Percentiles rank a stretch among this genome's conserved stretches.
These are phyloP conservation scores for Rhabdomys dilectus DNA, from an alignment of 2,113 vertebrate species.

Conservation along the genomic window DNA sequence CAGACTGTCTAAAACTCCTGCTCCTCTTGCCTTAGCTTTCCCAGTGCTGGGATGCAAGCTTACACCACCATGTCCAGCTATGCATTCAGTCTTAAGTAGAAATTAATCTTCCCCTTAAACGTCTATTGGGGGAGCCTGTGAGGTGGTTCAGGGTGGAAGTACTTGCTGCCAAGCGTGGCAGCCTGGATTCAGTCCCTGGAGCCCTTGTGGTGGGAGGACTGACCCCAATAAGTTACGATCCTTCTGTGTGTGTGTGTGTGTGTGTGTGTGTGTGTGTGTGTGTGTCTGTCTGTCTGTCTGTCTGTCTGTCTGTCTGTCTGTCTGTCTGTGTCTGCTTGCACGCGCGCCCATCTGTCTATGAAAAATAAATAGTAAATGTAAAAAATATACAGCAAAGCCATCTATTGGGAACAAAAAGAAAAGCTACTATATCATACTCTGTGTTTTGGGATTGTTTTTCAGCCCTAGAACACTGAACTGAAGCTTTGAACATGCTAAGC, in stretches of 20 bases:
- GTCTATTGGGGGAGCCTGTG: not conserved
- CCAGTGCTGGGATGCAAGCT: not conserved
- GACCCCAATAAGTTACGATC: not conserved
- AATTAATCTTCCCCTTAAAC: not conserved
- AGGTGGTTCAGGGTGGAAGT: not conserved
- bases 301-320: too few relatives aligned
- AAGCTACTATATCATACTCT: not conserved
- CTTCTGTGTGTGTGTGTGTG: not conserved
- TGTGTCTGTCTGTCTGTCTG: too few relatives aligned
- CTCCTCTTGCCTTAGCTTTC: not conserved
- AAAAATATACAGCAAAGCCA: not conserved
- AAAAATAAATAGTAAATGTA: not conserved
- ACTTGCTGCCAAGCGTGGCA: not conserved
- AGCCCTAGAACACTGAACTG: not conserved
- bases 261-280: too few relatives aligned
- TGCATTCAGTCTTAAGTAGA: not conserved
- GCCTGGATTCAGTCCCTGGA: not conserved
- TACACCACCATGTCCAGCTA: not conserved
- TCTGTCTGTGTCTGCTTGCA: too few relatives aligned
- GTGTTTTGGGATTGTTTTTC: not conserved
- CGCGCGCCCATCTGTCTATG: too few relatives aligned
- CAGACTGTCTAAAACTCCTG: not conserved
- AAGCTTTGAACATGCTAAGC: not conserved
- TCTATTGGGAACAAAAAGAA: not conserved
- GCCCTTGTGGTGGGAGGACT: not conserved